Conservation (phyloP, 2,888 invertebrate species). For the Scaptomyza caliginosa region DNA sequence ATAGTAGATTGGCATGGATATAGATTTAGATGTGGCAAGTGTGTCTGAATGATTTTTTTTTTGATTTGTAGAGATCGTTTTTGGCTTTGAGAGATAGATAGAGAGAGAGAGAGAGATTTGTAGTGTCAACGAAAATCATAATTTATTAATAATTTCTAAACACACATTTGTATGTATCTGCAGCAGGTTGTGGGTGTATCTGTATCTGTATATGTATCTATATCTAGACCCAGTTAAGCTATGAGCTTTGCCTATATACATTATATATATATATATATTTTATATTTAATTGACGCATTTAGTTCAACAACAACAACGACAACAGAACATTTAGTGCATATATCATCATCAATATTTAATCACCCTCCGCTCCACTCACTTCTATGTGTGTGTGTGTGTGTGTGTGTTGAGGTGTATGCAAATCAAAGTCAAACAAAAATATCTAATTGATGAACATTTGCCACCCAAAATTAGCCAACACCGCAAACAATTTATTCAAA, state of each 20-base stretch:
- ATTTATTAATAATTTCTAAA: constrained; percentile 70
- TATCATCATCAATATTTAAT: constrained; percentile 26
- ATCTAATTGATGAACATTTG: not conserved
- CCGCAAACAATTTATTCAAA: too few species aligned
- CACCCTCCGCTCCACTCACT: not conserved
- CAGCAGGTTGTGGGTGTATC: constrained; percentile 2
- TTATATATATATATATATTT: not conserved
- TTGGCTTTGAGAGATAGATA: not conserved
- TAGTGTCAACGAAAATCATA: constrained; percentile 71
- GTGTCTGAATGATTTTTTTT: constrained; percentile 9
- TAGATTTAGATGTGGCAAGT: constrained; percentile 25
- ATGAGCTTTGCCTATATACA: constrained; percentile 13
- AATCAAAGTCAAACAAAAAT: constrained; percentile 13
- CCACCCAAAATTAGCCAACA: too few species aligned
- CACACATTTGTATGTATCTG: constrained; percentile 12
- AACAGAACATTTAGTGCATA: constrained; percentile 41
- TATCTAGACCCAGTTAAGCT: constrained; percentile 5
- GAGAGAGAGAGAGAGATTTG: constrained; percentile 45
- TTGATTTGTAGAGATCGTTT: constrained; percentile 40
- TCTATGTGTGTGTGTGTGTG: too few species aligned
- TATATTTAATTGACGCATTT: constrained; percentile 76
- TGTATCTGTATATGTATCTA: constrained; percentile 12
- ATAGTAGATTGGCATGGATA: constrained; percentile 9
- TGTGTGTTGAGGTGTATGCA: constrained; percentile 20
- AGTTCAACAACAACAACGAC: constrained; percentile 43